A percentile compares a stretch with the other conserved stretches of the same genome.
Conservation (phyloP, 2,888 invertebrate genomes). For the Lacanobia oleracea region DNA sequence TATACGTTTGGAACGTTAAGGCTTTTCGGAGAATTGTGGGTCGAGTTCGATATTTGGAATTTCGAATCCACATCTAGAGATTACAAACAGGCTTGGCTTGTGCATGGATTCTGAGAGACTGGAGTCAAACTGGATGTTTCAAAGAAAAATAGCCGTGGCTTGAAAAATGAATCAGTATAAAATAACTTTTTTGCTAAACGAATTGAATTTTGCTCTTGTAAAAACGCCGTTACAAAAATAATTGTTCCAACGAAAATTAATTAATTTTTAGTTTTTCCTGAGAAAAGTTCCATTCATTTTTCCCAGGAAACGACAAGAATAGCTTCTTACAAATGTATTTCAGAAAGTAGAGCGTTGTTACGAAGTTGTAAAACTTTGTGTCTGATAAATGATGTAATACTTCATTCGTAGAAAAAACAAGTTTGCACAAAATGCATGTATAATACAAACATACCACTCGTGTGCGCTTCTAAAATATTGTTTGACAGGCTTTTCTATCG, state of each 20-base stretch:
- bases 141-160: not conserved
- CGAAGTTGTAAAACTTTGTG: constrained; percentile 26
- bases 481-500: not conserved
- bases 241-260: not conserved
- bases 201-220: constrained; percentile 8
- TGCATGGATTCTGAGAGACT: constrained; percentile 16
- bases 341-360: constrained; percentile 33
- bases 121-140: not conserved
- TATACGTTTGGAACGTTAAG: constrained; percentile 24
- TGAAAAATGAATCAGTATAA: not conserved
- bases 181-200: no score
- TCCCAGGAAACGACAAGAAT: constrained; percentile 28
- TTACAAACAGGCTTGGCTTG: constrained; percentile 6
- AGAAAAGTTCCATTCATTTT: constrained; percentile 18
- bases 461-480: no score
- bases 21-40: constrained; percentile 38
- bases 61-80: constrained; percentile 8
- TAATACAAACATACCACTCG: not conserved
- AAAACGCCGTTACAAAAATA: not conserved
- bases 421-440: constrained; percentile 1
- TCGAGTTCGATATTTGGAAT: constrained; percentile 24
- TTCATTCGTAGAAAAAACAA: constrained; percentile 12
- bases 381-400: constrained; percentile 31
- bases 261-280: constrained; percentile 12
- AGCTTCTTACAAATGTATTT: constrained; percentile 30